Base-by-base conservation (phyloP, 2,797 vertebrate genomes). In the Takifugu ocellatus region DNA sequence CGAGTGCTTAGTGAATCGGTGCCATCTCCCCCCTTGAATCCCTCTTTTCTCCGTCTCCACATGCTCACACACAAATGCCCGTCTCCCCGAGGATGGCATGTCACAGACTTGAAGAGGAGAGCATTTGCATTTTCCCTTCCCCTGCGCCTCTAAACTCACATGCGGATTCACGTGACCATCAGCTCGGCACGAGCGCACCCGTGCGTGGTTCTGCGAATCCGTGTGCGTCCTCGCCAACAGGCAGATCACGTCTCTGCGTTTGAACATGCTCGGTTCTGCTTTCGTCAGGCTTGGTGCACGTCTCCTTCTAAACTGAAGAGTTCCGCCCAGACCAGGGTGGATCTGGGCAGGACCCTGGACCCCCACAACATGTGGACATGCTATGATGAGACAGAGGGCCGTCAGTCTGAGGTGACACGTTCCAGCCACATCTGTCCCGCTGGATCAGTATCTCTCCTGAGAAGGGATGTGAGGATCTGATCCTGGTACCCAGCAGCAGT, bases 91-190 rank as follows among this genome's bases (percentile, higher is more conserved):
- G 74, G 83, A 84, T 56, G 63, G 61, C 77, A 69, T 78, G 83
- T 79, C 72, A 78, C 67, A 39, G 78, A 85, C 78, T 85, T 81
- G 65, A 81, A 75, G 66, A 81, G 75, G 61, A 33, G 50, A 78
- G 62, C 68, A 80, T 88, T 88, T 81, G 82, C 85, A 87, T 86
- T 84, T 82, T 74, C 76, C 12, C 68, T 78, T 78, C 72, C 76
- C 70, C 46, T 21, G 77, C 29, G 77, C 77, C 62, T 70, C 70
- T 44, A 0, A 54, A 72, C 68, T 84, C 86, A 83, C 84, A 82
- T 78, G 81, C 54, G 26, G 75, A 65, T 74, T 84, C 82, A 81
- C 64, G 77, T 77, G 85, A 66, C 61, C 21, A 21, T 21, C 21
- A 45, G 59, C 21, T 21, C 21, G 21, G 21, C 21, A 21, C 1